phyloP scores from a whole-genome alignment of 2,797 vertebrate genomes.

The Sebastes flavidus region DNA sequence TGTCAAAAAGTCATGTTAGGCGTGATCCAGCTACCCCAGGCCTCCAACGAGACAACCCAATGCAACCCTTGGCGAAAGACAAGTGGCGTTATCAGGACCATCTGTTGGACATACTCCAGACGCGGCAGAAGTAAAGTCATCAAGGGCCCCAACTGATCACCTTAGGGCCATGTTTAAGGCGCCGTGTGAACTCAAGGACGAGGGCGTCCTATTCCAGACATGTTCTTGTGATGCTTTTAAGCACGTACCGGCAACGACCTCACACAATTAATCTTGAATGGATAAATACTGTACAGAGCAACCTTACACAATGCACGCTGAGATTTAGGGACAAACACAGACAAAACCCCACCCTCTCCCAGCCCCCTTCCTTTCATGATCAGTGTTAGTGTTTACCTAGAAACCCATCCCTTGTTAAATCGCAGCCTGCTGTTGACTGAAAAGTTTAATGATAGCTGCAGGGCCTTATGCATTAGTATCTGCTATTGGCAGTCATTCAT shows the following conservation, averaged over 20 bases:
- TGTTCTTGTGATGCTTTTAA: slow-evolving; percentile 51
- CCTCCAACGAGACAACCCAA: slow-evolving; percentile 40
- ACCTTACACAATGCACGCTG: slow-evolving; percentile 7
- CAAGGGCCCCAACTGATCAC: slow-evolving; percentile 63
- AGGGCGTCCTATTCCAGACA: slow-evolving; percentile 18
- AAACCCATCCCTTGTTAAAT: slow-evolving; percentile 66
- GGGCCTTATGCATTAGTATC: slow-evolving; percentile 68
- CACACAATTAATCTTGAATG: slow-evolving; percentile 24
- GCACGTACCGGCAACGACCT: slow-evolving; percentile 38
- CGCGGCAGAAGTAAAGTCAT: slow-evolving; percentile 59
- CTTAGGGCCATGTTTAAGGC: slow-evolving; percentile 52
- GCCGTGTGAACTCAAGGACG: slow-evolving; percentile 45
- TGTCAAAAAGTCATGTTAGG: slow-evolving; percentile 48
- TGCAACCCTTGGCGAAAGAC: slow-evolving; percentile 48
- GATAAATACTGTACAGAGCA: slow-evolving; percentile 24
- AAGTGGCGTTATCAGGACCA: slow-evolving; percentile 60
- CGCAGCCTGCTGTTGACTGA: slow-evolving; percentile 61
- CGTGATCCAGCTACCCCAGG: slow-evolving; percentile 29
- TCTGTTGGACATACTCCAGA: slow-evolving; percentile 68
- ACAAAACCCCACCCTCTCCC: slow-evolving; percentile 9
- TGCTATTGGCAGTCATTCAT: slow-evolving; percentile 65
- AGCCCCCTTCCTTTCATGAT: slow-evolving; percentile 24
- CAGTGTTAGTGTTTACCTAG: slow-evolving; percentile 65
- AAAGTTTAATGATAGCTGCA: slow-evolving; percentile 80
- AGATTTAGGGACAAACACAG: slow-evolving; percentile 41